Evolutionary conservation across 2,113 vertebrate species (phyloP), one percentile per base, ranked within the genome.

Genomic region (Rhombomys opimus): DNA sequence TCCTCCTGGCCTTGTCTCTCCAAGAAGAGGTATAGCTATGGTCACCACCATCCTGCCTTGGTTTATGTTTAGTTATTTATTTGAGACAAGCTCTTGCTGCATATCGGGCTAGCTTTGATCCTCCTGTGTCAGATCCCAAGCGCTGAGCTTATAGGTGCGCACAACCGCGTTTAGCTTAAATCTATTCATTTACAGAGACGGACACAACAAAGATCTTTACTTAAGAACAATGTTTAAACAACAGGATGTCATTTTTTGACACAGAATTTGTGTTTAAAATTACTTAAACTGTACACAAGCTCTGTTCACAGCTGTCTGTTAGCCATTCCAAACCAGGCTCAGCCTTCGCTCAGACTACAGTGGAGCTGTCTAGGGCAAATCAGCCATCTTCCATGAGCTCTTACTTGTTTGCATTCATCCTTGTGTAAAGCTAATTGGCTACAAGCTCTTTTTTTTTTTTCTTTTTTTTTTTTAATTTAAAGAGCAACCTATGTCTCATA

Each of bases 161-260:
- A 61, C 22, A 38, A 38, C 80, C 5, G 17, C 2, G 2, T 13
- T 27, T 92, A 72, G 70, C 22, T 32, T 70, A 70, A 89, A 11
- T 41, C n/a, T 46, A 72, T 95, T 84, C 50, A 38, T 82, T 91
- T 41, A 41, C 23, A 50, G 30, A 46, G 89, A 52, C 92, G 76
- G 61, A 80, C 20, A 78, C 82, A 86, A 91, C 23, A 50, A 76
- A 91, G 61, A 87, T 10, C 76, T 93, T 87, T 52, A 95, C 61
- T 61, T 85, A 94, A 63, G 76, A 80, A 89, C 63, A 84, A 27
- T 35, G 93, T 13, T 68, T 90, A 20, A 95, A 87, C 32, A 73
- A 82, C n/a, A 38, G 59, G 27, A 30, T 86, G 32, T 12, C 73
- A 95, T 88, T 93, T 84, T 89, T 91, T 88, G 87, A 90, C 38